These are phyloP conservation scores for Scaptomyza tumidula DNA, from an alignment of 2,888 invertebrate genomes.

Conservation along the genomic window DNA sequence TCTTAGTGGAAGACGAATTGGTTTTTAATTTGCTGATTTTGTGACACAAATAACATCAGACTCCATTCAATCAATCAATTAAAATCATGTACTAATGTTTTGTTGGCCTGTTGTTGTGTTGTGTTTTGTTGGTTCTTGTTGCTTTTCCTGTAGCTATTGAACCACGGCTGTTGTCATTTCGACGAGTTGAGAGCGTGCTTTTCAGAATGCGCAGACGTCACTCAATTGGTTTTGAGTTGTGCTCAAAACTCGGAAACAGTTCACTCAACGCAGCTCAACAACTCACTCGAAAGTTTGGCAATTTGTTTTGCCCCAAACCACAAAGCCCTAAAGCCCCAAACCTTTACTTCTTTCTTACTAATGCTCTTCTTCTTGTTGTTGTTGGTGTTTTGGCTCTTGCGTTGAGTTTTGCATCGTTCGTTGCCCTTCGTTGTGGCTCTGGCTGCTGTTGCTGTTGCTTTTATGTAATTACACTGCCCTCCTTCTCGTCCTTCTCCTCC, in stretches of 20 bases:
- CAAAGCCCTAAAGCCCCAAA: not conserved
- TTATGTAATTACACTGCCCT: slow-evolving; percentile 70
- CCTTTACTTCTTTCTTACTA: not conserved
- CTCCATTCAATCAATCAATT: no score
- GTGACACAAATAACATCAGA: no score
- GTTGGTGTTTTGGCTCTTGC: not conserved
- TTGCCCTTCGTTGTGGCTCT: slow-evolving; percentile 49
- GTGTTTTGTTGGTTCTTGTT: not conserved
- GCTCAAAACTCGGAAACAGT: slow-evolving; percentile 21
- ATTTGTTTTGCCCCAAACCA: slow-evolving; percentile 3
- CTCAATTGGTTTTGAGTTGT: slow-evolving; percentile 14
- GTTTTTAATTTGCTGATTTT: no score
- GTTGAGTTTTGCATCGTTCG: slow-evolving; percentile 59
- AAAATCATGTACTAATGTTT: no score
- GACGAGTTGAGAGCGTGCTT: slow-evolving; percentile 17
- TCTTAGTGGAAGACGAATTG: no score
- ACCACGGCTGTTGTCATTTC: slow-evolving; percentile 31
- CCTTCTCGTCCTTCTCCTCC: not conserved
- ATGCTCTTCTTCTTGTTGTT: not conserved
- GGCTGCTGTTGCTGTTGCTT: slow-evolving; percentile 44
- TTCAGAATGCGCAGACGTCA: slow-evolving; percentile 42
- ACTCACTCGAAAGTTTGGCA: slow-evolving; percentile 33
- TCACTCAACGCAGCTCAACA: slow-evolving; percentile 12
- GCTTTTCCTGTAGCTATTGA: not conserved
- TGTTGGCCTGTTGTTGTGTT: no score